Evolutionary conservation across 2,113 vertebrate genomes (phyloP).

Genomic region (Gopherus evgoodei): DNA sequence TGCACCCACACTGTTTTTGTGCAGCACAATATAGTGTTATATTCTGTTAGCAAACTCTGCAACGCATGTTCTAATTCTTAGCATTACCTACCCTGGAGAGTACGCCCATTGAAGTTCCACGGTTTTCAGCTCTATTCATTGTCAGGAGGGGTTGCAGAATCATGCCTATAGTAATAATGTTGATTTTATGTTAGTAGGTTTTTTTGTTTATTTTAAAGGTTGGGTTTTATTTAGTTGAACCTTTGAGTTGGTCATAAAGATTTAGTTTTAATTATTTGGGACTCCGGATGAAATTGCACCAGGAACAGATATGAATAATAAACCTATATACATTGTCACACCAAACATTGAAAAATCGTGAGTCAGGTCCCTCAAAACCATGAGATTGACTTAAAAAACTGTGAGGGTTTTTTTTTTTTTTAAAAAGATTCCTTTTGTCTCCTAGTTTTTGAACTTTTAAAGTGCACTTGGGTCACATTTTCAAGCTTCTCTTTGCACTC

Average conservation of each 20-base stretch:
- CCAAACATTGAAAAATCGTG: not conserved
- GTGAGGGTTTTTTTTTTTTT: not conserved
- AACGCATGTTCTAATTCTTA: not conserved
- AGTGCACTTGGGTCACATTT: not conserved
- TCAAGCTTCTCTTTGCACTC: not conserved
- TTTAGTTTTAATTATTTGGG: slow-evolving; percentile 30
- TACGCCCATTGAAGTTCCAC: not conserved
- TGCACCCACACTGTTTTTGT: not conserved
- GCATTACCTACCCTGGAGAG: not conserved
- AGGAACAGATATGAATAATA: not conserved
- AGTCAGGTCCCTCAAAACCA: not conserved
- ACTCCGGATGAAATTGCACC: not conserved
- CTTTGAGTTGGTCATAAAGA: slow-evolving; percentile 14
- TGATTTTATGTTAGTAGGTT: not conserved
- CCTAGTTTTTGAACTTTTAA: not conserved
- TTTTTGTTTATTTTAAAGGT: not conserved
- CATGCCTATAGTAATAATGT: not conserved
- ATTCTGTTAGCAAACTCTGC: not conserved
- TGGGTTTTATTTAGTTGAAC: not conserved
- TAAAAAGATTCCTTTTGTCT: not conserved
- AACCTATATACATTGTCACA: not conserved
- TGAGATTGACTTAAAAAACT: not conserved
- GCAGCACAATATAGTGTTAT: not conserved
- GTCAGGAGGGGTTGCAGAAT: not conserved
- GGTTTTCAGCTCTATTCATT: not conserved